Evolutionary conservation across 92 coral and sea anemone genomes (phyloP).

Genomic region (Umimayanthus chanpuru): DNA sequence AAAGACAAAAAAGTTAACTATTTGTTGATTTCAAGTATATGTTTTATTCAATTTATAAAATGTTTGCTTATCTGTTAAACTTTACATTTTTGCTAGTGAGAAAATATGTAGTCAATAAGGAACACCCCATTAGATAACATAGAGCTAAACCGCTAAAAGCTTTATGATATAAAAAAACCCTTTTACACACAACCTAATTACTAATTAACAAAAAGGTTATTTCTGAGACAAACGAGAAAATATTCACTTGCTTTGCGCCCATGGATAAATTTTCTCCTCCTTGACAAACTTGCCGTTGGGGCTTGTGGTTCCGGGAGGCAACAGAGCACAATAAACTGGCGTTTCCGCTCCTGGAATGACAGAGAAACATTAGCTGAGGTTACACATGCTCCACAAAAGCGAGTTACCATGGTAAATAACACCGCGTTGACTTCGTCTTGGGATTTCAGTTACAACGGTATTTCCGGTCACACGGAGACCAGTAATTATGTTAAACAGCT

Average conservation of each 20-base stretch:
- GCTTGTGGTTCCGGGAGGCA: conserved; percentile 71
- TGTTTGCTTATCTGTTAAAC: not conserved
- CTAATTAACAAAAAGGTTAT: not conserved
- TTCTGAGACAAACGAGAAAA: not conserved
- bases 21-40: no score
- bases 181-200: not conserved
- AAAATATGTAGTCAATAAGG: not conserved
- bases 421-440: no score
- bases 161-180: not conserved
- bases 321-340: conserved; percentile 76
- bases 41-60: not conserved
- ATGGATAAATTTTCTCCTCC: conserved; percentile 67
- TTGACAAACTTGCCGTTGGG: conserved; percentile 83
- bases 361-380: not conserved
- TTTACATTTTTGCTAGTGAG: not conserved
- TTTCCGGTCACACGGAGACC: no score
- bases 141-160: no score
- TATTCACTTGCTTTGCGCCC: conserved; percentile 78
- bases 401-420: no score
- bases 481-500: no score
- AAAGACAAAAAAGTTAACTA: no score
- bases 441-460: no score
- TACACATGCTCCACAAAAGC: no score
- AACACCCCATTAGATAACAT: no score
- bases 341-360: conserved; percentile 79